These are phyloP conservation scores for Cerastis rubricosa DNA, from an alignment of 2,888 invertebrate genomes.

Conservation along the genomic window DNA sequence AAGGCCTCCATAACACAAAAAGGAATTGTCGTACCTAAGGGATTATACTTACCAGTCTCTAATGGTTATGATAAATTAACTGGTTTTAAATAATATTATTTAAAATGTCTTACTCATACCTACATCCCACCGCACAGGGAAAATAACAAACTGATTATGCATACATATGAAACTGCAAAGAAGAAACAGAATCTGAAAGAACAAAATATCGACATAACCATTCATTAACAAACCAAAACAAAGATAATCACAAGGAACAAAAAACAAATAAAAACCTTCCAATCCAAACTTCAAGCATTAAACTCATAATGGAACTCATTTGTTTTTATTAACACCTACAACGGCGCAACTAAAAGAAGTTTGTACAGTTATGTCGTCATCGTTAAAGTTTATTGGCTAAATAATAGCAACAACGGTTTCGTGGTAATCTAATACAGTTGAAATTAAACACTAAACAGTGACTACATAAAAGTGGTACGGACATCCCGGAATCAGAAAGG, in stretches of 20 bases:
- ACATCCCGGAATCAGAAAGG: constrained; percentile 48
- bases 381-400: constrained; percentile 70
- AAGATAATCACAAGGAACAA: constrained; percentile 13
- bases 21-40: too few species aligned
- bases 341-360: constrained; percentile 47
- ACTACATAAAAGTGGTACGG: constrained; percentile 69
- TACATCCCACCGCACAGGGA: not conserved
- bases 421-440: constrained; percentile 71
- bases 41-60: too few species aligned
- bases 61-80: too few species aligned
- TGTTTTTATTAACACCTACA: constrained; percentile 52
- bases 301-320: constrained; percentile 40
- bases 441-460: constrained; percentile 75
- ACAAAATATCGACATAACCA: constrained; percentile 3
- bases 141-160: not conserved
- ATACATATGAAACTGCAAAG: not conserved
- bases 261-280: constrained; percentile 36
- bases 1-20: too few species aligned
- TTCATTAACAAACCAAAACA: constrained; percentile 29
- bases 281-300: constrained; percentile 47
- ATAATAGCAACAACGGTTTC: constrained; percentile 66
- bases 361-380: constrained; percentile 51
- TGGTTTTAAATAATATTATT: too few species aligned
- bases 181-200: not conserved
- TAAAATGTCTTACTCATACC: too few species aligned